Percentiles rank a stretch among this genome's conserved stretches.
phyloP scores from a whole-genome alignment of 2,797 vertebrate genomes.

The Semaprochilodus insignis region DNA sequence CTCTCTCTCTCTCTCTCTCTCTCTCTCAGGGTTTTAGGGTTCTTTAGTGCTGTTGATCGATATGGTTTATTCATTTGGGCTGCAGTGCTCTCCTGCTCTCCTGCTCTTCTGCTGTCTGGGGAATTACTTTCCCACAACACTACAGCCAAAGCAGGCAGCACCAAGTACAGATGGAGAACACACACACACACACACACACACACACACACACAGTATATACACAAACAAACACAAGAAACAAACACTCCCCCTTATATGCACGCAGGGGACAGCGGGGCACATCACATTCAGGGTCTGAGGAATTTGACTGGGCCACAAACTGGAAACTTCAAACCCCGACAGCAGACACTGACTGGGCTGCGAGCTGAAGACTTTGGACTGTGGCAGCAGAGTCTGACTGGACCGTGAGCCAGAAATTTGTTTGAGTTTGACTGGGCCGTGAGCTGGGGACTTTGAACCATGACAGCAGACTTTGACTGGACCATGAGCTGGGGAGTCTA shows the following conservation, averaged over 20 bases:
- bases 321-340: no score
- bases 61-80: conserved; percentile 52
- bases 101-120: conserved; percentile 22
- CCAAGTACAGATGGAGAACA: neutral
- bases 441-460: no score
- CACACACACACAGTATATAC: conserved; percentile 37
- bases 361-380: no score
- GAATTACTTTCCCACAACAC: conserved; percentile 21
- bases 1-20: neutral
- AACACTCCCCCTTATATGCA: neutral
- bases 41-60: conserved; percentile 44
- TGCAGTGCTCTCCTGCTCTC: conserved; percentile 14
- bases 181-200: conserved; percentile 17
- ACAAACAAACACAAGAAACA: conserved; percentile 50
- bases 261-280: no score
- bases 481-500: no score
- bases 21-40: conserved; percentile 1
- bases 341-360: no score
- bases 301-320: no score
- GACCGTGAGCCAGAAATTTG: no score
- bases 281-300: no score
- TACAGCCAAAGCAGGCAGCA: conserved; percentile 28
- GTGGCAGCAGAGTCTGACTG: no score
- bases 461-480: no score
- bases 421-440: no score